Evolutionary conservation across 30 jellyfish, hydroid and myxozoan species (phyloP), one percentile per base, ranked within the genome.

Genomic region (Pelagia noctiluca): DNA sequence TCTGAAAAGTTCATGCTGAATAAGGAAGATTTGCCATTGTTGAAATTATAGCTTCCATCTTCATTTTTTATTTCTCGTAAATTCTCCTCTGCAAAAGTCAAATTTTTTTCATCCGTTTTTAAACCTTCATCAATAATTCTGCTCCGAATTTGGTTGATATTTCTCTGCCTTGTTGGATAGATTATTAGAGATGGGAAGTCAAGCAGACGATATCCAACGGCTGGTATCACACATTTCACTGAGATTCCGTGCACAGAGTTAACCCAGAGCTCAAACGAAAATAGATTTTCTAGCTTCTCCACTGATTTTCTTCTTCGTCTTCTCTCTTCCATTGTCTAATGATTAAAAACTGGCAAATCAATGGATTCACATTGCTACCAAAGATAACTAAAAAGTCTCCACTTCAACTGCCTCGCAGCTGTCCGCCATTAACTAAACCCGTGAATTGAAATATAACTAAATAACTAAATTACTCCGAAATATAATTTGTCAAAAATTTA

Each of bases 171-270:
- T 80, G 78, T 80, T 22, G 62, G 89, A 49, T 80, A 80, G 8
- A 80, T 80, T 24, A 80, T 80, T 16, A 80, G 61, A 3, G 90
- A 64, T 64, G 90, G 90, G 29, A 35, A 80, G 68, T 80, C 90
- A 63, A 80, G 37, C 10, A 80, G 70, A 26, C 90, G 34, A 71
- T 64, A 64, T 2, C 80, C 90, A 66, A 80, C 83, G 0, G 90
- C 90, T 16, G 90, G 90, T 18, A 80, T 75, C 13, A 24, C 32
- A 47, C 90, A 80, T 33, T 80, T 68, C 28, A 80, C 90, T 4
- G 71, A 29, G 3, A 80, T 33, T 1, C 49, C 35, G 24, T 49
- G 36, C 35, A 80, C 49, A 34, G 90, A 80, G 21, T 80, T 25
- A 50, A 80, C 76, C n/a, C 42, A 52, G 47, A 80, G 54, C 32